Conservation (phyloP, 2,888 invertebrate genomes). For the Odontomyia ornata region DNA sequence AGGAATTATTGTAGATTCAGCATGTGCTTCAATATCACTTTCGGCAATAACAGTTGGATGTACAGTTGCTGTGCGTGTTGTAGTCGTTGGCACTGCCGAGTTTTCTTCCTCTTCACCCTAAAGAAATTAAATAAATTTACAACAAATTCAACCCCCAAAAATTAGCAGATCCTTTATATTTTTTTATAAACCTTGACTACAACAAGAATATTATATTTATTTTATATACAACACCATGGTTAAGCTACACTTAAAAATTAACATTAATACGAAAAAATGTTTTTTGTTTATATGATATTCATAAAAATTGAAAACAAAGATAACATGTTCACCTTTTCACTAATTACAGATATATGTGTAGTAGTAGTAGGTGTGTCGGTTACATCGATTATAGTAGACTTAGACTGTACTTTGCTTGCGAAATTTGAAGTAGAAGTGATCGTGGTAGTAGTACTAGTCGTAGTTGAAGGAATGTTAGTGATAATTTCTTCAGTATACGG, state of each 20-base stretch:
- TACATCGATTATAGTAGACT: constrained; percentile 39
- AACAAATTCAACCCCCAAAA: too few species aligned
- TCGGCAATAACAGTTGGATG: background rate
- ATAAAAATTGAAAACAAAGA: constrained; percentile 6
- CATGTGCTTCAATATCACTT: background rate
- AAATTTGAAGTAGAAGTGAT: constrained; percentile 21
- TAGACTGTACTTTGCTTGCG: constrained; percentile 33
- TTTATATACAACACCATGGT: background rate
- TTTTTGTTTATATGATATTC: background rate
- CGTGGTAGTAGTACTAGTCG: constrained; percentile 6
- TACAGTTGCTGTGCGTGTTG: constrained; percentile 42
- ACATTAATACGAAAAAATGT: background rate
- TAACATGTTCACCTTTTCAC: constrained; percentile 48
- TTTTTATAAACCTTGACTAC: background rate
- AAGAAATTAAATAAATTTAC: constrained; percentile 4
- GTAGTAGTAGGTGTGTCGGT: constrained; percentile 47
- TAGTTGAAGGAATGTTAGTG: constrained; percentile 45
- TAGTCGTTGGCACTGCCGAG: constrained; percentile 30
- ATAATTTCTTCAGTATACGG: constrained; percentile 35
- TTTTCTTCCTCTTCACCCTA: constrained; percentile 19
- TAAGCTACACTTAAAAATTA: constrained; percentile 7
- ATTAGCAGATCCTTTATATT: background rate
- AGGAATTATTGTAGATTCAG: constrained; percentile 34
- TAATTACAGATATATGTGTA: constrained; percentile 47
- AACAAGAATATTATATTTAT: constrained; percentile 10